Evolutionary conservation across 1,140 invertebrate species (phyloP).

Genomic region (Aricia agestis): DNA sequence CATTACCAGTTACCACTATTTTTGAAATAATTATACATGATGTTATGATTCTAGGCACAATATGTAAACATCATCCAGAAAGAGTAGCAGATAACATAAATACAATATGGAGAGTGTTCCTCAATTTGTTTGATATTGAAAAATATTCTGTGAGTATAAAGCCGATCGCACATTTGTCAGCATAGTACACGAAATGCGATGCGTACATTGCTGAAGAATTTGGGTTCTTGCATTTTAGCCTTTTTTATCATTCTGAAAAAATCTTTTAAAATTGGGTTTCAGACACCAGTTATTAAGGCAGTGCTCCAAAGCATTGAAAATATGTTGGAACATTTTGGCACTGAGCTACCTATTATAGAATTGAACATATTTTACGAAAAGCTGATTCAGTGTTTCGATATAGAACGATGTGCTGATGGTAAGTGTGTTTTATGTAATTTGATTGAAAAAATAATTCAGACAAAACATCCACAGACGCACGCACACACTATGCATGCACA

Average conservation of each 20-base stretch:
- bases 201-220: too few relatives aligned
- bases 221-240: too few relatives aligned
- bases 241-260: too few relatives aligned
- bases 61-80: constrained; percentile 38
- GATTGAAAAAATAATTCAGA: too few relatives aligned
- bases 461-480: too few relatives aligned
- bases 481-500: too few relatives aligned
- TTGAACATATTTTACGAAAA: constrained; percentile 33
- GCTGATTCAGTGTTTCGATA: constrained; percentile 22
- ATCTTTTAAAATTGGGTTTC: neutral
- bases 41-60: constrained; percentile 34
- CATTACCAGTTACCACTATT: too few relatives aligned
- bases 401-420: constrained; percentile 31
- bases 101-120: constrained; percentile 41
- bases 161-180: too few relatives aligned
- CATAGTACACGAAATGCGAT: too few relatives aligned
- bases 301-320: constrained; percentile 34
- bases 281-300: constrained; percentile 34
- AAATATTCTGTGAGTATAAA: constrained; percentile 37
- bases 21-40: too few relatives aligned
- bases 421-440: neutral
- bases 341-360: constrained; percentile 32
- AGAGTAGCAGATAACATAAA: constrained; percentile 29
- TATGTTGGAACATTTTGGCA: constrained; percentile 39
- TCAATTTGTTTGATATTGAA: constrained; percentile 38